Evolutionary conservation across 2,888 invertebrate genomes (phyloP).

Genomic region (Dolichopus griseipennis): DNA sequence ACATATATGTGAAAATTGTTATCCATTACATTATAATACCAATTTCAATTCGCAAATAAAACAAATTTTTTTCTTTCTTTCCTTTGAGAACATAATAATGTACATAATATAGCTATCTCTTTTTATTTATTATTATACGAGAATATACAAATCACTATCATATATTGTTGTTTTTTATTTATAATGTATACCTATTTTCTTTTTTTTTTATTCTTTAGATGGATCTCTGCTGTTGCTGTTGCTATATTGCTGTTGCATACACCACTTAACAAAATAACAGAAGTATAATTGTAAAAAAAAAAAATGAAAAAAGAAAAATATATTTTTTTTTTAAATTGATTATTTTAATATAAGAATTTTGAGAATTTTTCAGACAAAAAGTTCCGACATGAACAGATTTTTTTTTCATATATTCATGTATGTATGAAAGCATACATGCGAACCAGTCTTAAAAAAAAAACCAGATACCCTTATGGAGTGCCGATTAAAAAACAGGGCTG

Average conservation of each 20-base stretch:
- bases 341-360: background rate
- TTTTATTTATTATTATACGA: too few relatives aligned
- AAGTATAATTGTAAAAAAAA: background rate
- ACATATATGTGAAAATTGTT: background rate
- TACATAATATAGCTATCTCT: too few relatives aligned
- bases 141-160: too few relatives aligned
- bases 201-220: too few relatives aligned
- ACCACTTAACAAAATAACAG: background rate
- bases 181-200: too few relatives aligned
- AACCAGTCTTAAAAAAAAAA: too few relatives aligned
- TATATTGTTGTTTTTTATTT: too few relatives aligned
- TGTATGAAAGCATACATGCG: too few relatives aligned
- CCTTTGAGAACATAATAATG: too few relatives aligned
- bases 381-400: slow-evolving; percentile 1
- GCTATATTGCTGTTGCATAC: background rate
- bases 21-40: background rate
- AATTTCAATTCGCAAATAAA: background rate
- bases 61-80: background rate
- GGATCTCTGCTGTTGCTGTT: background rate
- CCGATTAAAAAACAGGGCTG: too few relatives aligned
- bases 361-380: background rate
- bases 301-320: too few relatives aligned
- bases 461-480: too few relatives aligned
- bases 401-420: background rate
- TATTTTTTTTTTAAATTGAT: background rate